Conservation (phyloP, 2,113 vertebrate genomes). For the Entosphenus tridentatus region DNA sequence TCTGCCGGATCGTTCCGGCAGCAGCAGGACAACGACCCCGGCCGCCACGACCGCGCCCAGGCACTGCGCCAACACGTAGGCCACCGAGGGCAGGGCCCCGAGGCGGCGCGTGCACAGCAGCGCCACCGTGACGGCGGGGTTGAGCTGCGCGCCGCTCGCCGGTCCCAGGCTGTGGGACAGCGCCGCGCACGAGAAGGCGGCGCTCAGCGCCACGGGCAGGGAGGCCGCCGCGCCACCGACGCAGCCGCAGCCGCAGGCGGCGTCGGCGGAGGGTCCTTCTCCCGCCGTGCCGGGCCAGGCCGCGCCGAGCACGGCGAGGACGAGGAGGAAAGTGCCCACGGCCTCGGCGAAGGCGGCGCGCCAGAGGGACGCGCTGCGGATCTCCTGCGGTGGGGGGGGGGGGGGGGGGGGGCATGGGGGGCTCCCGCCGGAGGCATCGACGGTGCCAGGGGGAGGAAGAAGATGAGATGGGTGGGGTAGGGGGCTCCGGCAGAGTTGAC, state of each 20-base stretch:
- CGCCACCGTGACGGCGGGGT: conserved; percentile 37
- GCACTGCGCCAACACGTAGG: conserved; percentile 31
- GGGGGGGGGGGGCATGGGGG: too few relatives aligned
- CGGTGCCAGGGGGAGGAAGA: too few relatives aligned
- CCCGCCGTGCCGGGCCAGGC: conserved; percentile 20
- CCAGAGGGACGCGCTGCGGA: conserved; percentile 32
- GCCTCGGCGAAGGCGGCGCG: conserved; percentile 26
- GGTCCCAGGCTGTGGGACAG: conserved; percentile 33
- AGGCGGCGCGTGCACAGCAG: conserved; percentile 33
- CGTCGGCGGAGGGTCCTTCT: neutral
- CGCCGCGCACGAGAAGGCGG: conserved; percentile 24
- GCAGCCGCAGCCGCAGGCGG: too few relatives aligned
- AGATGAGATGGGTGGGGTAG: too few relatives aligned
- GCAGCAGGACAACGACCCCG: conserved; percentile 19
- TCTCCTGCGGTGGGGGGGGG: conserved; percentile 18
- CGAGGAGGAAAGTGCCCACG: conserved; percentile 30
- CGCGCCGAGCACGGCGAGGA: conserved; percentile 32
- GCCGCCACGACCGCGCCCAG: conserved; percentile 29
- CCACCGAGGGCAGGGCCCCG: conserved; percentile 20
- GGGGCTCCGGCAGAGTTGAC: too few relatives aligned
- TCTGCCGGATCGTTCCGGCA: conserved; percentile 19
- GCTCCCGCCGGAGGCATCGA: too few relatives aligned
- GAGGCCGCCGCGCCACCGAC: conserved; percentile 13
- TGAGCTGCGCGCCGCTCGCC: conserved; percentile 36
- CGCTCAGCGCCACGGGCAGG: conserved; percentile 29